Percentiles rank a stretch among this genome's conserved stretches.
Conservation (phyloP, 2,888 invertebrate genomes). For the Tholera decimalis region DNA sequence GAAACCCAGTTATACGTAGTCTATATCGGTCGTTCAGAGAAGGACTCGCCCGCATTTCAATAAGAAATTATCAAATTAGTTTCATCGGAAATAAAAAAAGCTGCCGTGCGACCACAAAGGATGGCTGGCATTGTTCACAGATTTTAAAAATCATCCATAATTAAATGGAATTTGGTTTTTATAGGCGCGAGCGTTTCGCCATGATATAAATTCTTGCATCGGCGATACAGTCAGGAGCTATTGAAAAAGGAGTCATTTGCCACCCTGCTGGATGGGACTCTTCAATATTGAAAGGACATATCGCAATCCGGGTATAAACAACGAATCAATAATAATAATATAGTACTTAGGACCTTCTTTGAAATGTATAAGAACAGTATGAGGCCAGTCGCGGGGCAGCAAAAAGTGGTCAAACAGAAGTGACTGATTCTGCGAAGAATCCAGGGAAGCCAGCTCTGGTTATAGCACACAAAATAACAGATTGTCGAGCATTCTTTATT, state of each 20-base stretch:
- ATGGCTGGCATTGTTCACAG: conserved; percentile 90
- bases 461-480: conserved; percentile 66
- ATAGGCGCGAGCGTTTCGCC: conserved; percentile 78
- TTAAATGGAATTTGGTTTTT: conserved; percentile 90
- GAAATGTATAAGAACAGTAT: conserved; percentile 76
- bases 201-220: conserved; percentile 88
- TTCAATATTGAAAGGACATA: conserved; percentile 77
- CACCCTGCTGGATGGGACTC: conserved; percentile 82
- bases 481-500: conserved; percentile 61
- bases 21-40: conserved; percentile 70
- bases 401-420: conserved; percentile 83
- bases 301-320: conserved; percentile 58
- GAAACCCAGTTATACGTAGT: conserved; percentile 60
- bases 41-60: conserved; percentile 75
- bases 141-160: conserved; percentile 91
- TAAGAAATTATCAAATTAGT: conserved; percentile 90
- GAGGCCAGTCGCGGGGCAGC: conserved; percentile 72
- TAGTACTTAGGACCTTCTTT: conserved; percentile 78
- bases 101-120: conserved; percentile 80
- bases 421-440: conserved; percentile 86
- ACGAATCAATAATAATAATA: conserved; percentile 77
- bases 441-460: conserved; percentile 71
- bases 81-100: conserved; percentile 83
- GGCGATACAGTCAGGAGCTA: conserved; percentile 71
- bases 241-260: conserved; percentile 85